These are phyloP conservation scores for Timema cristinae DNA, from an alignment of 2,888 invertebrate genomes.

Conservation along the genomic window DNA sequence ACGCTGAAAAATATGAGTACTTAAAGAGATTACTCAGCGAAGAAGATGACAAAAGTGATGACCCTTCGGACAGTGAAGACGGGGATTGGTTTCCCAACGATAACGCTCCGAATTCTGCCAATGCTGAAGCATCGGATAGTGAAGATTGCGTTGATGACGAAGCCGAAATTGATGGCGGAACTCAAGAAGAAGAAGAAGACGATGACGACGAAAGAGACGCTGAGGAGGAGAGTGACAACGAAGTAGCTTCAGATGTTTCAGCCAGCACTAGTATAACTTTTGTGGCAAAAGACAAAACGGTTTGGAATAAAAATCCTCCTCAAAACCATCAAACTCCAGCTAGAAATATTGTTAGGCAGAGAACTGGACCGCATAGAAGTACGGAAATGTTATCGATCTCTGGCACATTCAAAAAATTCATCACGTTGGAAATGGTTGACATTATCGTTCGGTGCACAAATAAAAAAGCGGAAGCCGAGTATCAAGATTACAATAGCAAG, in stretches of 20 bases:
- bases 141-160: constrained; percentile 1
- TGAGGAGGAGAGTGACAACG: constrained; percentile 14
- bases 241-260: constrained; percentile 14
- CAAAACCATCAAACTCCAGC: constrained; percentile 10
- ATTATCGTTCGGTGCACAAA: not conserved
- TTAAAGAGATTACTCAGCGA: not conserved
- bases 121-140: not conserved
- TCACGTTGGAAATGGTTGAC: not conserved
- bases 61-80: constrained; percentile 7
- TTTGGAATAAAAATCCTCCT: constrained; percentile 11
- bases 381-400: too few species aligned
- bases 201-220: constrained; percentile 14
- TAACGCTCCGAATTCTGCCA: constrained; percentile 4
- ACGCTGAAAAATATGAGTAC: not conserved
- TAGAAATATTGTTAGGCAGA: constrained; percentile 3
- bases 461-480: too few species aligned
- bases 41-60: constrained; percentile 3
- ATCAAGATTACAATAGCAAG: not conserved
- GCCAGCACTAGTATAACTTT: constrained; percentile 14
- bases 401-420: too few species aligned
- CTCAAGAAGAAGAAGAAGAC: constrained; percentile 9
- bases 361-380: not conserved
- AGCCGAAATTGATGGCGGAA: constrained; percentile 12
- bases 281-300: constrained; percentile 16
- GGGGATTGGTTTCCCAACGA: not conserved